Percentiles rank a stretch among this genome's conserved stretches.
Conservation (phyloP, 1,140 invertebrate species). For the Papilio aristodemus region DNA sequence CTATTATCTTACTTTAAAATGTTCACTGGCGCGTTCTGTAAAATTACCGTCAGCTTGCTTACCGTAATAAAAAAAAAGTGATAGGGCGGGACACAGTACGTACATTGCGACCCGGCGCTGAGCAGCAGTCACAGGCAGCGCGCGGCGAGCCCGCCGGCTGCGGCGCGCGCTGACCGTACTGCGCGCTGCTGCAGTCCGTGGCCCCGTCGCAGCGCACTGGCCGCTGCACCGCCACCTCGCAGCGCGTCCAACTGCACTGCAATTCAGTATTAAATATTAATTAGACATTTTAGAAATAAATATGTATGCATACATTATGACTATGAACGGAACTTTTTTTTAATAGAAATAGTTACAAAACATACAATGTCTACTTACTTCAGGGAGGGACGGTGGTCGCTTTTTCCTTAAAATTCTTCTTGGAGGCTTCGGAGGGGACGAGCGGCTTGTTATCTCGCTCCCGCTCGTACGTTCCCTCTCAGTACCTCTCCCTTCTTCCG, state of each 20-base stretch:
- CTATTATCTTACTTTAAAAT: too few species aligned
- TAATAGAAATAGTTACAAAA: too few species aligned
- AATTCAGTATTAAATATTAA: neutral
- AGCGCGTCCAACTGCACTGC: slow-evolving; percentile 32
- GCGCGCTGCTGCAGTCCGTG: neutral
- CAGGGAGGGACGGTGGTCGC: neutral
- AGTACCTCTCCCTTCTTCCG: neutral
- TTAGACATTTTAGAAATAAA: too few species aligned
- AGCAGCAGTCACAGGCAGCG: neutral
- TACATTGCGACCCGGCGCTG: neutral
- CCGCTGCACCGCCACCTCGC: slow-evolving; percentile 32
- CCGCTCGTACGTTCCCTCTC: slow-evolving; percentile 27
- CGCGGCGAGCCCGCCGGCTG: neutral
- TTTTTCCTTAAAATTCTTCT: slow-evolving; percentile 46
- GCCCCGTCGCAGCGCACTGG: slow-evolving; percentile 33
- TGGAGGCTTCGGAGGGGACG: slow-evolving; percentile 48
- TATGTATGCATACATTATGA: too few species aligned
- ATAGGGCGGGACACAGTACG: neutral
- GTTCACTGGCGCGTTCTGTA: too few species aligned
- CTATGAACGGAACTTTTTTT: too few species aligned
- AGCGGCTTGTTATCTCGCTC: slow-evolving; percentile 47
- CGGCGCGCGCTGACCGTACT: neutral
- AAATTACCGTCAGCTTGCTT: too few species aligned
- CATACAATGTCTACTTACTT: slow-evolving; percentile 39
- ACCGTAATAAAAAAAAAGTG: too few species aligned